Evolutionary conservation across 2,113 vertebrate genomes (phyloP).

Genomic region (Camarhynchus parvulus): DNA sequence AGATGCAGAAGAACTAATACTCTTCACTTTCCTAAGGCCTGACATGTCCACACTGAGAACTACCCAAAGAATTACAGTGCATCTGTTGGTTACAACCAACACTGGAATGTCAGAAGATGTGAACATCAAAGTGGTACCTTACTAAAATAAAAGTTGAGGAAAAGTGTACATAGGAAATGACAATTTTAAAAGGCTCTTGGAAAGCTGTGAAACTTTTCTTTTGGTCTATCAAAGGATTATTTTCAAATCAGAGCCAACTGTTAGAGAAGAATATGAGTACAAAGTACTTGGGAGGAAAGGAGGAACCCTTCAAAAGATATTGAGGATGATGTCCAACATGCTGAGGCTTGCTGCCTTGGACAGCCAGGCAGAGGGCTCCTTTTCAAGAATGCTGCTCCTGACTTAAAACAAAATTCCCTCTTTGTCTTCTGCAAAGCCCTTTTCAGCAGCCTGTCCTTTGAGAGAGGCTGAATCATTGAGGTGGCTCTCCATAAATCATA

Average conservation of each 20-base stretch:
- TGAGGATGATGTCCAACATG: background rate
- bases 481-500: background rate
- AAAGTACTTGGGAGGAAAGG: background rate
- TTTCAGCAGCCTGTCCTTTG: background rate
- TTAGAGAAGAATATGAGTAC: background rate
- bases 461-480: background rate
- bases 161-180: background rate
- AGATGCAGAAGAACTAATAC: background rate
- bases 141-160: background rate
- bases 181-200: background rate
- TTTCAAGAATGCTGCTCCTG: background rate
- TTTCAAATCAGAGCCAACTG: background rate
- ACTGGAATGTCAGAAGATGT: background rate
- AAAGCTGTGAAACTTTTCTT: background rate
- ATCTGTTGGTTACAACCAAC: background rate
- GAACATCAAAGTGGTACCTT: background rate
- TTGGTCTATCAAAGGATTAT: background rate
- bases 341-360: background rate
- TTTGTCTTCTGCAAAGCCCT: background rate
- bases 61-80: background rate
- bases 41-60: background rate
- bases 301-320: background rate
- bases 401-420: background rate
- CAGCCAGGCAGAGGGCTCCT: background rate
- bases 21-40: background rate